These are phyloP conservation scores for Drosophila elegans DNA, from an alignment of 1,140 invertebrate species.

Conservation along the genomic window DNA sequence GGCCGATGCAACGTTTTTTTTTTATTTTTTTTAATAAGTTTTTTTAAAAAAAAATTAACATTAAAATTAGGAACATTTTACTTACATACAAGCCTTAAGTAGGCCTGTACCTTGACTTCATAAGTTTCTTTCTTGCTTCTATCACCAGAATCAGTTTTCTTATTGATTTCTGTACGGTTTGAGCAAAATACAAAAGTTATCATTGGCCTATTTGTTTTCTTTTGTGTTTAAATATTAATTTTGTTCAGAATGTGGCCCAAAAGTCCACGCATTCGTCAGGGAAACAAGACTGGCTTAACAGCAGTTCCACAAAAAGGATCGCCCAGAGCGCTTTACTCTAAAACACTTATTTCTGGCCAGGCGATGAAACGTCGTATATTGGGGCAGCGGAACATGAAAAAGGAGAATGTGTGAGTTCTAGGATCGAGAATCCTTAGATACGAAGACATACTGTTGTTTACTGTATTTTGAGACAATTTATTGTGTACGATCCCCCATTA, in stretches of 20 bases:
- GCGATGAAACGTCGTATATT: constrained; percentile 32
- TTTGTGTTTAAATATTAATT: constrained; percentile 1
- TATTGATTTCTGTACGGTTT: constrained; percentile 6
- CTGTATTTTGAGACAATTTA: not conserved
- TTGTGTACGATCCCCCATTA: not conserved
- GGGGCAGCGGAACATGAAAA: constrained; percentile 28
- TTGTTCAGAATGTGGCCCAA: constrained; percentile 44
- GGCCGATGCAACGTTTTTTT: constrained; percentile 88
- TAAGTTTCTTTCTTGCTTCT: not conserved
- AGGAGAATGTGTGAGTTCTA: constrained; percentile 32
- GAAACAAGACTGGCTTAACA: not conserved
- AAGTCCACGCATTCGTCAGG: constrained; percentile 57
- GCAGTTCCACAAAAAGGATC: constrained; percentile 23
- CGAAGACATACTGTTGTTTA: not conserved
- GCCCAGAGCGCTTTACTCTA: constrained; percentile 51
- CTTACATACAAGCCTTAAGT: not conserved
- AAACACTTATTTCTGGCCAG: constrained; percentile 20
- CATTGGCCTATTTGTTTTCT: not conserved
- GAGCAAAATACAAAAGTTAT: constrained; percentile 25
- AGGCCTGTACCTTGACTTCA: not conserved
- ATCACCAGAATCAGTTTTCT: constrained; percentile 4
- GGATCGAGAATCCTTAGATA: not conserved
- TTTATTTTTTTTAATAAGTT: too few species aligned
- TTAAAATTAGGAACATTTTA: too few species aligned
- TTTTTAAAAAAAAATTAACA: too few species aligned